Conservation (phyloP, 2,888 invertebrate species). For the Candidula unifasciata region DNA sequence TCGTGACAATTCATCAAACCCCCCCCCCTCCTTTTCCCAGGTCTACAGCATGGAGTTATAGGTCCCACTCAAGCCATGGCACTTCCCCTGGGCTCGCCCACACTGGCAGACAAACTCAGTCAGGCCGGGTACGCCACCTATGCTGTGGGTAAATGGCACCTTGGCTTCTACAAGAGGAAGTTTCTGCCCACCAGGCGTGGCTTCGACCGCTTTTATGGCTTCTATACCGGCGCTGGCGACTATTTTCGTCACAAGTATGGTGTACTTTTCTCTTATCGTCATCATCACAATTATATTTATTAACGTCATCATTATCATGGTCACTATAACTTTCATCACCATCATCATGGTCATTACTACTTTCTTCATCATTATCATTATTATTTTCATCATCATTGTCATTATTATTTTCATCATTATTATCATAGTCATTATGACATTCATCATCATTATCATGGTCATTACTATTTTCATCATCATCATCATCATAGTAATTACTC, state of each 20-base stretch:
- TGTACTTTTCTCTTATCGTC: background rate
- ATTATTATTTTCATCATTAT: too few relatives aligned
- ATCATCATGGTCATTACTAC: background rate
- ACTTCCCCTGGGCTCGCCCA: conserved; percentile 63
- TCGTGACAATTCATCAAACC: background rate
- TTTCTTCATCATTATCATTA: background rate
- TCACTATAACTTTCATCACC: too few relatives aligned
- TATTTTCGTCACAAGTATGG: conserved; percentile 69
- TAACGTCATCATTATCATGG: background rate
- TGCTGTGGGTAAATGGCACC: conserved; percentile 77
- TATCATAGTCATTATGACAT: too few relatives aligned
- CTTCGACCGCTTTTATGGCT: conserved; percentile 78
- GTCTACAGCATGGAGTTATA: conserved; percentile 63
- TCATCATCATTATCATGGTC: too few relatives aligned
- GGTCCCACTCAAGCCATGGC: conserved; percentile 61
- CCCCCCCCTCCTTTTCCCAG: background rate
- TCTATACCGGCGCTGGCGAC: conserved; percentile 75
- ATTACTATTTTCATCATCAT: too few relatives aligned
- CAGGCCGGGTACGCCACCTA: conserved; percentile 65
- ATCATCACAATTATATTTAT: background rate
- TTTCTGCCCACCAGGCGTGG: conserved; percentile 77
- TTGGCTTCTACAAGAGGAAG: conserved; percentile 78
- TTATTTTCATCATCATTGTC: too few relatives aligned
- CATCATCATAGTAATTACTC: too few relatives aligned
- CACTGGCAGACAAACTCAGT: conserved; percentile 65